phyloP scores from a whole-genome alignment of 1,140 invertebrate species.

The Meloidogyne hapla region DNA sequence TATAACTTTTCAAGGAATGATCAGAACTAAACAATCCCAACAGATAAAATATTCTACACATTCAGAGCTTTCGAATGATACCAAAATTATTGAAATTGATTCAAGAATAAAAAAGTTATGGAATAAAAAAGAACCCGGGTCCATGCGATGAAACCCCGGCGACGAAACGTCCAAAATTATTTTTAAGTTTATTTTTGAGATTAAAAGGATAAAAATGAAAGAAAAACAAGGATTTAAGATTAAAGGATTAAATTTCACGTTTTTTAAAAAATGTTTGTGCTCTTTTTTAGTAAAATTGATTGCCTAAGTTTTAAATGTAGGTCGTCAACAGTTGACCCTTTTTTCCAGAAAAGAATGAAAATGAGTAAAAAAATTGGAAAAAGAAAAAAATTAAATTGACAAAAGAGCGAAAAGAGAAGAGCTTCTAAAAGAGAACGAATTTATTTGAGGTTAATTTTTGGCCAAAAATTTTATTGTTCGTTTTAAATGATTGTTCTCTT shows the following conservation, averaged over 20 bases:
- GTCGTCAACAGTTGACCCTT: background rate
- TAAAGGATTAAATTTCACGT: conserved; percentile 1
- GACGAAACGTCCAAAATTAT: background rate
- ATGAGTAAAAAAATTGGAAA: background rate
- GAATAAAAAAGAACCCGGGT: too few species aligned
- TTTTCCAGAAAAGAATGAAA: background rate
- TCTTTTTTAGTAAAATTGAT: background rate
- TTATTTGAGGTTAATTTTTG: too few species aligned
- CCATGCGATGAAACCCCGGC: background rate
- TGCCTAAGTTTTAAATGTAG: background rate
- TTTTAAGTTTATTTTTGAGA: background rate
- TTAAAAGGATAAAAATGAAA: background rate
- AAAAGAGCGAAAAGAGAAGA: background rate
- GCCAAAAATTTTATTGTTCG: too few species aligned
- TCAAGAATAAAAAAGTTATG: too few species aligned
- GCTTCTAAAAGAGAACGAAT: background rate
- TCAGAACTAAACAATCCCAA: too few species aligned
- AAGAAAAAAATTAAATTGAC: background rate
- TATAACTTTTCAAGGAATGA: too few species aligned
- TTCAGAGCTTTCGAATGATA: too few species aligned
- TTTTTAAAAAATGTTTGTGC: background rate
- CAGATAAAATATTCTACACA: too few species aligned
- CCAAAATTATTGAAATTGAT: too few species aligned
- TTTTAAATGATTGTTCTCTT: too few species aligned
- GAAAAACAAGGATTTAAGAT: background rate